Evolutionary conservation across 2,797 vertebrate species (phyloP).

Genomic region (Acridotheres tristis): DNA sequence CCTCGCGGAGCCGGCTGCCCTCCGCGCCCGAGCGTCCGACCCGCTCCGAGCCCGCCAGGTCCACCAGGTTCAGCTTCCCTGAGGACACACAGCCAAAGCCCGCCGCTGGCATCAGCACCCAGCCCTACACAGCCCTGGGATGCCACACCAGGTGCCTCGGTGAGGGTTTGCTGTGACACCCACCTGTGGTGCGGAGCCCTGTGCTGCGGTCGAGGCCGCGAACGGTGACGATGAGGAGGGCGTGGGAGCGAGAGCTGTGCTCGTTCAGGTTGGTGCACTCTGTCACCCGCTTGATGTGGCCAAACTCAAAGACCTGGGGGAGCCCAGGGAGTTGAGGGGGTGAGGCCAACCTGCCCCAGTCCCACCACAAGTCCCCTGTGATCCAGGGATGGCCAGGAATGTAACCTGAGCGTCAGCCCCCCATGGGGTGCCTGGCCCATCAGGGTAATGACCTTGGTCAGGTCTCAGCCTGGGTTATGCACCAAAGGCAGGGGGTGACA

Average conservation of each 20-base stretch:
- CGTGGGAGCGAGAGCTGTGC: constrained; percentile 95
- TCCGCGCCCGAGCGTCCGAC: constrained; percentile 92
- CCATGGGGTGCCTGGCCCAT: rapidly evolving
- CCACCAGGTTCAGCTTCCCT: constrained; percentile 97
- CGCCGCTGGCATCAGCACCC: rapidly evolving
- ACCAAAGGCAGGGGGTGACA: not conserved
- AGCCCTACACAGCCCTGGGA: rapidly evolving
- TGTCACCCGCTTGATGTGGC: constrained; percentile 88
- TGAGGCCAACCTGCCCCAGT: not conserved
- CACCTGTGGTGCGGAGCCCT: constrained; percentile 87
- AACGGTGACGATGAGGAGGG: constrained; percentile 90
- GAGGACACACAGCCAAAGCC: not conserved
- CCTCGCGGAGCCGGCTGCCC: constrained; percentile 90
- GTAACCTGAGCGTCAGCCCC: not conserved
- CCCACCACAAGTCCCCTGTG: rapidly evolving
- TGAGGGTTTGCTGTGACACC: not conserved
- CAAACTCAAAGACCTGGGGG: constrained; percentile 88
- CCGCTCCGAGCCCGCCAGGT: constrained; percentile 93
- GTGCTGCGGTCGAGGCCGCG: constrained; percentile 86
- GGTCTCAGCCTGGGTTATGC: not conserved
- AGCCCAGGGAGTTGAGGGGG: not conserved
- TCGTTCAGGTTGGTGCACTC: constrained; percentile 94
- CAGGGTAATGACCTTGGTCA: not conserved
- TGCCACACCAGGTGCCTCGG: rapidly evolving
- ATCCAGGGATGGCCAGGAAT: not conserved